Evolutionary conservation across 2,888 invertebrate species (phyloP), one percentile per base, ranked within the genome.

Genomic region (Argyra leucocephala): DNA sequence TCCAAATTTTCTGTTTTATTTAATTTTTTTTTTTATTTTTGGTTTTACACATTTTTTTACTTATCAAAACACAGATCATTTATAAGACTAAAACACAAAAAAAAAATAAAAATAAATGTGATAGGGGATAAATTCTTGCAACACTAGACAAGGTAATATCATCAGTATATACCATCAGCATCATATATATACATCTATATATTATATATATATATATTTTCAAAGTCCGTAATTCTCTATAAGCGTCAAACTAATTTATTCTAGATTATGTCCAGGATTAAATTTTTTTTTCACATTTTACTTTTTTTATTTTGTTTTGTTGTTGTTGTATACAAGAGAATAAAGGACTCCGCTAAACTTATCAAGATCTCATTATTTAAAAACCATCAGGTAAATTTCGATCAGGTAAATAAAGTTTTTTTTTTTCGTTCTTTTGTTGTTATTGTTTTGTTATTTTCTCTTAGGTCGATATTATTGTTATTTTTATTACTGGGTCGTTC

Each of bases 281-380:
- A 10, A 12, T 37, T 37, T 18, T 48, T 48, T 48, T 48, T 48
- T 48, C 15, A 18, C 18, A 3, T 48, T 15, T 37, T 26, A 18
- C 18, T 5, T 18, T 48, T 15, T 31, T 31, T 31, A 31, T 48
- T 48, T 37, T 12, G 48, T 48, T 3, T 31, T 6, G 7, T 6
- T 31, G 1, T 48, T 5, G 12, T 9, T 48, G 18, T 48, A 48
- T 31, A 48, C 18, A 48, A 48, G 15, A 48, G 48, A 48, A 48
- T 48, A 48, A 48, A 48, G n/a, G 48, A 48, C 48, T 15, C 48
- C 48, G 48, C 48, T 15, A 48, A 48, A 48, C n/a, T 48, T 12
- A 48, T 48, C 48, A 48, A 48, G 48, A 48, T 48, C 48, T 48
- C 48, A 48, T 48, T 48, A 48, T 48, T 48, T 48, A 48, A 48